phyloP scores from a whole-genome alignment of 2,113 vertebrate genomes.

The Larimichthys polyactis region DNA sequence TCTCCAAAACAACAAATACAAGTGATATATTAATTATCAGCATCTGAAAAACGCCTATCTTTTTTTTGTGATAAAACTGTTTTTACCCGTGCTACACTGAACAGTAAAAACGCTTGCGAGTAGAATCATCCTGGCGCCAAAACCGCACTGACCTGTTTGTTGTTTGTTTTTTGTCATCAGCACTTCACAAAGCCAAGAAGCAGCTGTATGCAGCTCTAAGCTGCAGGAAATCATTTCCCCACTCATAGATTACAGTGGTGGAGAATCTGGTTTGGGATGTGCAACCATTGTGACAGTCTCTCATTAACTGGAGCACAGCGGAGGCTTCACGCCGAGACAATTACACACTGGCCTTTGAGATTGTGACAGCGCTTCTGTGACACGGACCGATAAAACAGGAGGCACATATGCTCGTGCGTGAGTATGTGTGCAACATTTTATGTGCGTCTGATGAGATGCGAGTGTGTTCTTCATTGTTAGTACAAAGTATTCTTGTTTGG shows the following conservation, averaged over 20 bases:
- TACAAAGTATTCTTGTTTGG: background rate
- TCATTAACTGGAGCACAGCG: slow-evolving; percentile 65
- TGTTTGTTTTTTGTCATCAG: slow-evolving; percentile 35
- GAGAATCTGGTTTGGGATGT: slow-evolving; percentile 48
- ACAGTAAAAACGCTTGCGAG: slow-evolving; percentile 5
- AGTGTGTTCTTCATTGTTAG: background rate
- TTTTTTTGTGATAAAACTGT: slow-evolving; percentile 14
- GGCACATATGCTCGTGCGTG: background rate
- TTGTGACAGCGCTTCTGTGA: slow-evolving; percentile 43
- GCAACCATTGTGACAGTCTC: slow-evolving; percentile 63
- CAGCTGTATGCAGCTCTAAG: slow-evolving; percentile 46
- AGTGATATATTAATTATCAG: background rate
- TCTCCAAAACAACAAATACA: no score
- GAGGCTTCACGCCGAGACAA: slow-evolving; percentile 57
- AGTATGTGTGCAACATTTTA: background rate
- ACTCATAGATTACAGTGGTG: slow-evolving; percentile 64
- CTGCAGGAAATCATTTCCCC: slow-evolving; percentile 56
- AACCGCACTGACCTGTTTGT: slow-evolving; percentile 54
- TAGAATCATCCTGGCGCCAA: background rate
- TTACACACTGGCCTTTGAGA: slow-evolving; percentile 58
- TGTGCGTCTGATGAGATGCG: slow-evolving; percentile 2
- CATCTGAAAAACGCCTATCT: background rate
- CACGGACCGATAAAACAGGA: slow-evolving; percentile 31
- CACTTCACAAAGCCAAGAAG: slow-evolving; percentile 38
- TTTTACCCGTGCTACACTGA: slow-evolving; percentile 3